Evolutionary conservation across 2,113 vertebrate species (phyloP), one percentile per base, ranked within the genome.

Genomic region (Ctenomys sociabilis): DNA sequence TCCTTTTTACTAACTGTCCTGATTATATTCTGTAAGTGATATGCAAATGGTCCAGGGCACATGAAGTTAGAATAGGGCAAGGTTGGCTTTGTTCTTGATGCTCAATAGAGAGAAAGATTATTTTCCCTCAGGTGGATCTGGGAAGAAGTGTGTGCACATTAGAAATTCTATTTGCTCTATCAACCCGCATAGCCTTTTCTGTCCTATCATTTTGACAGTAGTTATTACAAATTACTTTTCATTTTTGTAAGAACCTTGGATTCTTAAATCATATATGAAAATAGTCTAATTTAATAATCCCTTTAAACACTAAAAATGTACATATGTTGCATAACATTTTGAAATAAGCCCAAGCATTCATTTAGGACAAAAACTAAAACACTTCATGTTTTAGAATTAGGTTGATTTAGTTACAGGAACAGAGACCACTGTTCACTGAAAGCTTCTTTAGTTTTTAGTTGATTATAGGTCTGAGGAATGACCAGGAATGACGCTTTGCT

Each of bases 221-320:
- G 14, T 85, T 13, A 43, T 64, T 52, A 83, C 16, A 75, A 91
- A 84, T 45, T 66, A 45, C 45, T 70, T 88, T 45, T 49, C 10
- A 28, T 57, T 73, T 49, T 59, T n/a, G n/a, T n/a, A n/a, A n/a
- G n/a, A n/a, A n/a, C n/a, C n/a, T n/a, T n/a, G n/a, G n/a, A n/a
- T n/a, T 81, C 16, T 66, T 91, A 91, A 89, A 83, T 77, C 19
- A 52, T 45, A 40, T 94, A 12, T 83, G 80, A 95, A 52, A 35
- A 86, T 72, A 7, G 12, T 83, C 28, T 32, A 32, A 94, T 83
- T 80, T 70, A 63, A 45, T 66, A 70, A 32, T 3, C 75, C 57
- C 57, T 40, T 19, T 73, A 85, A 77, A 26, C 35, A 35, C 35
- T 28, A 35, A 89, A 91, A 90, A 84, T 19, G 32, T 87, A 0